These are phyloP conservation scores for Allygus modestus DNA, from an alignment of 2,888 invertebrate species.

Conservation along the genomic window DNA sequence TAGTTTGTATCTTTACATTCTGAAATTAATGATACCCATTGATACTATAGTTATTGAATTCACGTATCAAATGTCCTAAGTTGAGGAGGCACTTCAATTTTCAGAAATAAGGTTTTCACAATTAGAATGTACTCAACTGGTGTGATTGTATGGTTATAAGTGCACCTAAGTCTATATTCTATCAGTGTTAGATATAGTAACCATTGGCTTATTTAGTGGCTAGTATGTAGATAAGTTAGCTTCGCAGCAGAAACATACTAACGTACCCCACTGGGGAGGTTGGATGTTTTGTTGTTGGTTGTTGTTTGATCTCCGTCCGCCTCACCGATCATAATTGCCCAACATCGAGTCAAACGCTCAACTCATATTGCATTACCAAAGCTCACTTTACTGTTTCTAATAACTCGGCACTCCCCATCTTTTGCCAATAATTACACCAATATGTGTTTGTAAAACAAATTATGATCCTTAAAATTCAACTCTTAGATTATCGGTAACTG, in stretches of 20 bases:
- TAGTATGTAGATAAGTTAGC: background rate
- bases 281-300: background rate
- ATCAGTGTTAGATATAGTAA: no score
- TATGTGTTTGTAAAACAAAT: no score
- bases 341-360: conserved; percentile 25
- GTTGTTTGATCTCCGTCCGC: conserved; percentile 29
- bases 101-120: background rate
- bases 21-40: no score
- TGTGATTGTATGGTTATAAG: no score
- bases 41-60: no score
- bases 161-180: no score
- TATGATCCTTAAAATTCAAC: no score
- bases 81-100: background rate
- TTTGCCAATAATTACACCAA: background rate
- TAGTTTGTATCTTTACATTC: no score
- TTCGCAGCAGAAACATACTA: background rate
- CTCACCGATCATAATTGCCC: conserved; percentile 23
- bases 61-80: no score
- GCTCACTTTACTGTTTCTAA: background rate
- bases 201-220: no score
- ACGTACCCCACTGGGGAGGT: background rate
- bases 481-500: no score
- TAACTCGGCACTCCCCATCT: background rate
- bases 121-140: no score
- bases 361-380: conserved; percentile 13